Evolutionary conservation across 1,140 invertebrate genomes (phyloP).

Genomic region (Euura saliciscinereae): DNA sequence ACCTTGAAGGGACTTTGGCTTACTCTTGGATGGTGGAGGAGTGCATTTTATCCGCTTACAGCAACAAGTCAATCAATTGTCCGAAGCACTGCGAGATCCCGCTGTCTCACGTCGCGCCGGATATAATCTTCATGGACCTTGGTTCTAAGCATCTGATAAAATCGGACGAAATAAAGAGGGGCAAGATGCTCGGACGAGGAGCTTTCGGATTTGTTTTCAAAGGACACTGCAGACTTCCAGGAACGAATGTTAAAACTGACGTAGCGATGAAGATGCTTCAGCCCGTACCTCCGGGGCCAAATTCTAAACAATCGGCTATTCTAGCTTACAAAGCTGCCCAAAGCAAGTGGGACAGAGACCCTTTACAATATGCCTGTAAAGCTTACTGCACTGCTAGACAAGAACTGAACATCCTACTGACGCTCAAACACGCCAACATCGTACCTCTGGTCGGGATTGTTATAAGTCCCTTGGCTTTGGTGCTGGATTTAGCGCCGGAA

Average conservation of each 20-base stretch:
- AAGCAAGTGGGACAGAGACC: conserved; percentile 91
- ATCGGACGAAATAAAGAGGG: conserved; percentile 79
- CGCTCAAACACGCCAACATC: conserved; percentile 88
- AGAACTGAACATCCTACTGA: conserved; percentile 88
- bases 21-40: conserved; percentile 92
- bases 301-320: conserved; percentile 73
- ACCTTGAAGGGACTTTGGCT: conserved; percentile 47
- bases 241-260: conserved; percentile 64
- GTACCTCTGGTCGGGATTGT: conserved; percentile 90
- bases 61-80: conserved; percentile 72
- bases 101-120: conserved; percentile 80
- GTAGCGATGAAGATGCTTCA: conserved; percentile 97
- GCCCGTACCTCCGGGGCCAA: conserved; percentile 85
- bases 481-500: conserved; percentile 89
- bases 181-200: conserved; percentile 87
- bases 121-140: conserved; percentile 89
- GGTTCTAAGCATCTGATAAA: conserved; percentile 79
- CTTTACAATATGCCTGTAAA: conserved; percentile 88
- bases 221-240: conserved; percentile 73
- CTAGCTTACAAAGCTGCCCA: conserved; percentile 84
- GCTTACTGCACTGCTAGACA: conserved; percentile 95
- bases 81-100: conserved; percentile 75
- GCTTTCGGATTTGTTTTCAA: conserved; percentile 98
- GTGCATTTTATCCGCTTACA: conserved; percentile 88
- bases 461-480: conserved; percentile 86